Conservation (phyloP, 1,140 invertebrate species). For the Achatina immaculata region DNA sequence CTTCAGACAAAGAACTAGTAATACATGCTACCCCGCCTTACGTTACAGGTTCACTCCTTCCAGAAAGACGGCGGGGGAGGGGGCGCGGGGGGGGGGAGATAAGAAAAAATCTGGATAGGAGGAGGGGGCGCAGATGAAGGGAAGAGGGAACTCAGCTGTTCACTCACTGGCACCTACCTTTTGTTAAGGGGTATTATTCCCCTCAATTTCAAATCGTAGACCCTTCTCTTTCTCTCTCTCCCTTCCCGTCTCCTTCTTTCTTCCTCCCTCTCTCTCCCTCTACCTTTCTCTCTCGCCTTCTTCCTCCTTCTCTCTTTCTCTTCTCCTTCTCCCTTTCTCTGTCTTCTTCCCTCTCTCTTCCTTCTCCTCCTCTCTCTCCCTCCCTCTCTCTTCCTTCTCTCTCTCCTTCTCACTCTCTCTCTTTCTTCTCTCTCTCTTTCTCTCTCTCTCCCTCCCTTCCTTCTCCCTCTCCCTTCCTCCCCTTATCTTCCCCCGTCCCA, state of each 20-base stretch:
- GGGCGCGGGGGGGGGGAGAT: too few species aligned
- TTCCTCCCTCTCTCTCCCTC: conserved; percentile 24
- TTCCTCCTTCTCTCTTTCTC: neutral
- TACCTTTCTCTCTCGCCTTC: conserved; percentile 14
- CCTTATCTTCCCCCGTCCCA: too few species aligned
- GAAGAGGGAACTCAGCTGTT: too few species aligned
- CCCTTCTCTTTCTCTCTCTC: neutral
- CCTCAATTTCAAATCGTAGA: neutral
- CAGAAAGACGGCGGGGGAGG: too few species aligned
- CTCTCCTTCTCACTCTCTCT: neutral
- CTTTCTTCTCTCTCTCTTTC: conserved; percentile 2
- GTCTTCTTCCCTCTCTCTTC: neutral
- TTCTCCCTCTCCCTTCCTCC: neutral
- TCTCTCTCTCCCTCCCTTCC: neutral
- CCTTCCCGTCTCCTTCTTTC: conserved; percentile 20
- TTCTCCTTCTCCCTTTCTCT: neutral
- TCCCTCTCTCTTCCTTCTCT: conserved; percentile 6
- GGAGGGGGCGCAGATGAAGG: too few species aligned
- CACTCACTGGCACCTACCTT: too few species aligned
- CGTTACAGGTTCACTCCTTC: too few species aligned
- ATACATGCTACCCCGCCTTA: too few species aligned
- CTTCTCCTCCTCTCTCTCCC: conserved; percentile 1
- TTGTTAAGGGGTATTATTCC: too few species aligned
- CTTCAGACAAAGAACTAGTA: too few species aligned
- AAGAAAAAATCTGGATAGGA: too few species aligned